Percentiles rank a stretch among this genome's conserved stretches.
Evolutionary conservation across 2,888 invertebrate species (phyloP).

Genomic region (Amphipoea oculea): DNA sequence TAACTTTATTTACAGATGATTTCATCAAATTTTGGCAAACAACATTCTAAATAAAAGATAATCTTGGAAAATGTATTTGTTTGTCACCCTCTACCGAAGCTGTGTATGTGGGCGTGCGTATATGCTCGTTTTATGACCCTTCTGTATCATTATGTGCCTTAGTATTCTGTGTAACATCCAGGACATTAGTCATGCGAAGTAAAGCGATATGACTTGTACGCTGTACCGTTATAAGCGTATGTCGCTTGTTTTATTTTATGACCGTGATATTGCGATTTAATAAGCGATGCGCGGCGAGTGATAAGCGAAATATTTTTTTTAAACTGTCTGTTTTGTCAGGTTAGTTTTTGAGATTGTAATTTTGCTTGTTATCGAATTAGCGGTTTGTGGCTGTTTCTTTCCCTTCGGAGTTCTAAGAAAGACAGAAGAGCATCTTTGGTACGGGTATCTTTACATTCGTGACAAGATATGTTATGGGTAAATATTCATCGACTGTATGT

Average conservation of each 20-base stretch:
- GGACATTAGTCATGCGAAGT: conserved; percentile 60
- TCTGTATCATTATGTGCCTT: conserved; percentile 20
- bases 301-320: conserved; percentile 47
- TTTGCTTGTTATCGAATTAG: conserved; percentile 29
- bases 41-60: not conserved
- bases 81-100: not conserved
- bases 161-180: conserved; percentile 45
- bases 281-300: conserved; percentile 55
- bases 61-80: not conserved
- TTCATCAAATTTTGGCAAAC: not conserved
- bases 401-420: not conserved
- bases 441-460: not conserved
- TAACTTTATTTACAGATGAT: no score
- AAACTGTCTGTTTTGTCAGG: conserved; percentile 18
- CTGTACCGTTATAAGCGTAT: conserved; percentile 68
- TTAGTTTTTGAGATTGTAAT: conserved; percentile 8
- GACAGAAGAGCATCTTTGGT: not conserved
- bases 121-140: not conserved
- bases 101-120: not conserved
- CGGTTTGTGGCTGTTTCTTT: conserved; percentile 1
- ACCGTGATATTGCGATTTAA: conserved; percentile 64
- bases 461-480: not conserved
- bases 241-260: conserved; percentile 63
- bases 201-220: conserved; percentile 60
- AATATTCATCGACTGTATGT: not conserved